Evolutionary conservation across 2,888 invertebrate species (phyloP).

Genomic region (Mimachlamys varia): DNA sequence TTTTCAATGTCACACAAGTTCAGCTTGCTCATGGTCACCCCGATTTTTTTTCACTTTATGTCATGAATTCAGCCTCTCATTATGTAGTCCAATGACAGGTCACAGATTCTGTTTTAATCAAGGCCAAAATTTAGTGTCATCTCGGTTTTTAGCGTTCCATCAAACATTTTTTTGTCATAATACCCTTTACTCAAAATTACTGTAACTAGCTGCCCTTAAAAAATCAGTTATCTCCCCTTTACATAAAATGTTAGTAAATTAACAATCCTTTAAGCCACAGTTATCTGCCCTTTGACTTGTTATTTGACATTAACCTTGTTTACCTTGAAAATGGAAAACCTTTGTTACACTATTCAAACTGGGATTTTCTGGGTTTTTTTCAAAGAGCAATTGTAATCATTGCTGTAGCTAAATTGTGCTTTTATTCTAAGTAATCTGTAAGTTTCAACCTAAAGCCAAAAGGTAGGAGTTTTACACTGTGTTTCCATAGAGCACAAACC

Average conservation of each 20-base stretch:
- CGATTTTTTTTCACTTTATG: neutral
- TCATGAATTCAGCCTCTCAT: neutral
- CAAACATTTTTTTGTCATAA: too few species aligned
- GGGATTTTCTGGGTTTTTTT: too few species aligned
- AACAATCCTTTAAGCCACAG: neutral
- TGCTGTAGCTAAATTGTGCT: too few species aligned
- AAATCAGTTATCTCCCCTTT: neutral
- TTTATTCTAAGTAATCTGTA: too few species aligned
- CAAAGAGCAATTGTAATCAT: too few species aligned
- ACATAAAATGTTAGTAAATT: too few species aligned
- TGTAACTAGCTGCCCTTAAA: neutral
- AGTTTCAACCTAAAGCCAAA: neutral
- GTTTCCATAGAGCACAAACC: neutral
- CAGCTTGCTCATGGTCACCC: neutral
- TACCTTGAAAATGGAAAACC: too few species aligned
- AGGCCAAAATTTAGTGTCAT: neutral
- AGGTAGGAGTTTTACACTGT: neutral
- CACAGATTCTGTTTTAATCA: too few species aligned
- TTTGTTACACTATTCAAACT: too few species aligned
- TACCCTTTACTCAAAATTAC: neutral
- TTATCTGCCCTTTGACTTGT: neutral
- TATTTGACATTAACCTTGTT: too few species aligned
- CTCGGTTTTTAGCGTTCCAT: too few species aligned
- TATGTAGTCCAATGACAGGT: too few species aligned
- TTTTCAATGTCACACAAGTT: neutral